phyloP scores from a whole-genome alignment of 1,140 invertebrate genomes.

The Aphelenchoides avenae region DNA sequence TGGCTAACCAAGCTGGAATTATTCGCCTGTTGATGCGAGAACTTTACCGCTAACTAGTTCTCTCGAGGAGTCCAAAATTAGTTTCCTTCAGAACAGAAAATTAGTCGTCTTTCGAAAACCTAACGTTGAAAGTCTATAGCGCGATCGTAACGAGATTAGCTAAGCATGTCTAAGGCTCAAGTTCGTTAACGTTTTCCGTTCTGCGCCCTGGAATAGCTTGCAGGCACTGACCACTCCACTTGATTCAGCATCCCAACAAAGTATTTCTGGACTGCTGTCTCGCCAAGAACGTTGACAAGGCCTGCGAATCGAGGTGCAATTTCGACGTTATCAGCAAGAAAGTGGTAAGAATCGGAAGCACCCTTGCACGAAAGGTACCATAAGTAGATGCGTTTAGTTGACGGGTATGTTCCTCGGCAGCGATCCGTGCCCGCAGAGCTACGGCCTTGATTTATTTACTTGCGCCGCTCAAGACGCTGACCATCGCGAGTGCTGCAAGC shows the following conservation, averaged over 20 bases:
- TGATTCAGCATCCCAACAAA: constrained; percentile 31
- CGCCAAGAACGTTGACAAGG: constrained; percentile 39
- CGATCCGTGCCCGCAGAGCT: constrained; percentile 50
- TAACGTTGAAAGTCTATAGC: neutral
- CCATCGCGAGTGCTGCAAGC: constrained; percentile 41
- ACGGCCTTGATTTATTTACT: constrained; percentile 46
- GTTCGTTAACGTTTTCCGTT: neutral
- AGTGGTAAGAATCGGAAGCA: constrained; percentile 29
- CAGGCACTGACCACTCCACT: constrained; percentile 9
- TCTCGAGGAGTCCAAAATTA: neutral
- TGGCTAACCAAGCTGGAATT: too few relatives aligned
- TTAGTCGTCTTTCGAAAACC: neutral
- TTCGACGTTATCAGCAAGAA: constrained; percentile 54
- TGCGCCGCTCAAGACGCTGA: constrained; percentile 52
- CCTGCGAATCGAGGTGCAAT: constrained; percentile 51
- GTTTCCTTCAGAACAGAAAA: neutral
- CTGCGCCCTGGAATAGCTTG: constrained; percentile 19
- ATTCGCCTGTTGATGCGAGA: too few relatives aligned
- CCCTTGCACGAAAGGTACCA: too few relatives aligned
- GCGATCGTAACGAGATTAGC: constrained; percentile 16
- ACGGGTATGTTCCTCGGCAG: constrained; percentile 55
- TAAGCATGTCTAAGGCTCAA: constrained; percentile 5
- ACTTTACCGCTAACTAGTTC: neutral
- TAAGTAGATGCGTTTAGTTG: constrained; percentile 38
- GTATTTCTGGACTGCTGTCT: constrained; percentile 33